Evolutionary conservation across 2,888 invertebrate species (phyloP).

Genomic region (Salticus scenicus): DNA sequence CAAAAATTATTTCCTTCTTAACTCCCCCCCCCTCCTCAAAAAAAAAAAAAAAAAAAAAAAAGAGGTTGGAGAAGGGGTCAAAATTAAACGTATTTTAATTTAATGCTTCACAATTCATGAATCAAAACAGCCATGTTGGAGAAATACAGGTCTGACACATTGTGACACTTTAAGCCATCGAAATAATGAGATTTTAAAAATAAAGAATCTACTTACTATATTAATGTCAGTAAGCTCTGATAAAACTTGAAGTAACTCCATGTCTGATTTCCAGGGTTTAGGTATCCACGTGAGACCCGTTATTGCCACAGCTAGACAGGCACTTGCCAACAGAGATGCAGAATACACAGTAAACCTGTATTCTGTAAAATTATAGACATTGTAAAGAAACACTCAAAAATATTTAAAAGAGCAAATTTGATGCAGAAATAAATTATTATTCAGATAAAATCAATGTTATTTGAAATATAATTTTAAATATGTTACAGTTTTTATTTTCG

Average conservation of each 20-base stretch:
- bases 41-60: too few relatives aligned
- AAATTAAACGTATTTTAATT: too few relatives aligned
- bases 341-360: conserved; percentile 54
- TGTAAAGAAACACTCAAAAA: too few relatives aligned
- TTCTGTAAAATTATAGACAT: conserved; percentile 55
- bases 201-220: conserved; percentile 30
- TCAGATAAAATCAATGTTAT: background rate
- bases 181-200: background rate
- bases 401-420: background rate
- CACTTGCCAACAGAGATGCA: conserved; percentile 66
- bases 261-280: conserved; percentile 50
- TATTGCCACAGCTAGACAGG: conserved; percentile 69
- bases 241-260: conserved; percentile 36
- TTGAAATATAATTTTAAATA: too few relatives aligned
- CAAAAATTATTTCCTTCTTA: too few relatives aligned
- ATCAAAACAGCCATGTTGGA: too few relatives aligned
- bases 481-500: too few relatives aligned
- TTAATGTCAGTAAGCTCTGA: conserved; percentile 55
- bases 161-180: too few relatives aligned
- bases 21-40: too few relatives aligned
- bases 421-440: background rate
- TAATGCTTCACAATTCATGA: too few relatives aligned
- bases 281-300: conserved; percentile 78
- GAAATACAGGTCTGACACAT: too few relatives aligned
- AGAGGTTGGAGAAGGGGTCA: too few relatives aligned